Base-by-base conservation (phyloP, 2,113 vertebrate species). In the Noturus placidus region DNA sequence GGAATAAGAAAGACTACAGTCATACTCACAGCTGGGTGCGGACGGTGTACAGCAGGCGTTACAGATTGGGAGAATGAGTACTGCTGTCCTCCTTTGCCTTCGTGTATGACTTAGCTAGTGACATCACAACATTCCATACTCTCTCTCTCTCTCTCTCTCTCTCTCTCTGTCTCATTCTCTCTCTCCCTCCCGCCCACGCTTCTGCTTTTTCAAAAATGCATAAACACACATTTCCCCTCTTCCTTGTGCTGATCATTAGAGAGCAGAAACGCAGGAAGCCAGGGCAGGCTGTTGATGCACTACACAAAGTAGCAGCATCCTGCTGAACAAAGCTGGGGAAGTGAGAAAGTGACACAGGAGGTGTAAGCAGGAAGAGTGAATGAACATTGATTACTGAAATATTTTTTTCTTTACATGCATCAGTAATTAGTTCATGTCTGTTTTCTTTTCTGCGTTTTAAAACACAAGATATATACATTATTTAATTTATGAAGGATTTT, bases 71-170 rank as follows among this genome's bases (percentile, higher is more conserved):
- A 91, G 92, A 94, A 92, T 85, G 92, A 93, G 91, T 88, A 91
- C 90, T 91, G 83, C 86, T 88, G 77, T 95, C 92, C 93, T 94
- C 90, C 93, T 94, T 94, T 84, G 93, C 93, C 93, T 95, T 94
- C 95, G 94, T 92, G 91, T 90, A 86, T 90, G 93, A 94, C 92
- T 94, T 90, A 86, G 92, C 91, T 94, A 92, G 92, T 96, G 95
- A 96, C 95, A 95, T 96, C 95, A 96, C 94, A 94, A 90, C 95
- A 96, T 95, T 96, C 95, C 95, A 92, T 91, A 89, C 91, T 89
- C 90, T 89, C 88, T 83, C 84, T 88, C 88, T 69, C 84, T 87
- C 82, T 88, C 87, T 84, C 83, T 89, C 89, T 88, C 89, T 81
- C 83, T 89, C 89, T 59, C 85, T 87, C 86, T 88, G 85, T 77